A percentile compares a stretch with the other conserved stretches of the same genome.
Conservation (phyloP, 2,888 invertebrate species). For the Synanthedon vespiformis region DNA sequence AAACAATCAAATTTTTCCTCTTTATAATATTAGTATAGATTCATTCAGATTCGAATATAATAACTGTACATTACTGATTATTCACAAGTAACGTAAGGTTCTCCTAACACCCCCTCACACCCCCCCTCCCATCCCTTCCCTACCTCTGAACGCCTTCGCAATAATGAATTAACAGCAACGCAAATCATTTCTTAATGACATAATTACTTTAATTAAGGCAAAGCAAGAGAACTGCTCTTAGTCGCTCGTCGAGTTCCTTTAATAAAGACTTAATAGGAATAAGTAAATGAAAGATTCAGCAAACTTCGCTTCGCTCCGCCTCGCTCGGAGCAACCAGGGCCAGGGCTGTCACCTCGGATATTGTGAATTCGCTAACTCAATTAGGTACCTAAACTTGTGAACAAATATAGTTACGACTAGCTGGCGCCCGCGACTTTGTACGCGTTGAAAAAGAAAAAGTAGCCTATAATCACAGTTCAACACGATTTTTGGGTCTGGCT, state of each 20-base stretch:
- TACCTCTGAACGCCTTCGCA: background rate
- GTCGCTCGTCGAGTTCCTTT: conserved; percentile 8
- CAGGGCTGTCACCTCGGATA: background rate
- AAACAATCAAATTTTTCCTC: no score
- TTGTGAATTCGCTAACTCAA: no score
- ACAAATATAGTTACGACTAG: no score
- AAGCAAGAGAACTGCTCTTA: conserved; percentile 20
- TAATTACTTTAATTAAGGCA: conserved; percentile 25
- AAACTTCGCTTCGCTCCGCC: conserved; percentile 13
- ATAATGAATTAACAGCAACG: conserved; percentile 8
- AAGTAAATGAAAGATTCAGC: conserved; percentile 32
- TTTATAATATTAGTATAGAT: no score
- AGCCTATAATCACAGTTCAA: no score
- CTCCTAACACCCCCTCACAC: background rate
- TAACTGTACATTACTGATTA: no score
- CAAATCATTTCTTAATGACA: conserved; percentile 30
- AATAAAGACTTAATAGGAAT: conserved; percentile 17
- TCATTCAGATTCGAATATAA: no score
- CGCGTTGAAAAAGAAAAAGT: no score
- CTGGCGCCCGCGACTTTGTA: no score
- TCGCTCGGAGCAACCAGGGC: background rate
- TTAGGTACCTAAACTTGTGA: no score
- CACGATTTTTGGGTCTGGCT: no score
- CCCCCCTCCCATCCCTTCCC: background rate
- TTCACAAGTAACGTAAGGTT: no score